Evolutionary conservation across 2,888 invertebrate genomes (phyloP), one percentile per base, ranked within the genome.

Genomic region (Troides helena): DNA sequence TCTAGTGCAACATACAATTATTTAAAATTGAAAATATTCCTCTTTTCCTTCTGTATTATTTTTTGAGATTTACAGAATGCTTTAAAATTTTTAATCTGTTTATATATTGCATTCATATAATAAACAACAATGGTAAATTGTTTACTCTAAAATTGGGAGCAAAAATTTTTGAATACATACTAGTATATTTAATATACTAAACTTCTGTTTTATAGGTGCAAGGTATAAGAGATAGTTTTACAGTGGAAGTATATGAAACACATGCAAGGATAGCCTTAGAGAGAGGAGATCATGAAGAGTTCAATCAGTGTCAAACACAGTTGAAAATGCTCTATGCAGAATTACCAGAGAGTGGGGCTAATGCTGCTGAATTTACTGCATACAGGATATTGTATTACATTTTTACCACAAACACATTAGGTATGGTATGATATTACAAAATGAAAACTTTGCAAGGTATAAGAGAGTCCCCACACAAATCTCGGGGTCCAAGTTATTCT

Each of bases 301-400:
- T 99, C 85, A 99, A 99, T 93, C 99, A 99, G 88, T 99, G 99
- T 85, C 99, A 99, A 92, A 98, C 99, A 18, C 99, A 99, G 91
- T 93, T 99, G 67, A 98, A 98, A 93, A 97, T 98, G 94, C 94
- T 99, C 50, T 99, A 99, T 86, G 90, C 95, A 74, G 97, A 98
- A 87, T 89, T 96, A 72, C 96, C 95, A 50, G 94, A 95, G 36
- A 79, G 86, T 71, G 94, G 94, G 72, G 93, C 92, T 64, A 97
- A 99, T 93, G 94, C 95, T 73, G 94, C 96, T 74, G 99, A 99
- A 90, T 99, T 99, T 89, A 96, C 96, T 66, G 98, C 99, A 66
- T 99, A 99, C 88, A 94, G 99, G 77, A 97, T 99, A 83, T 93
- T 99, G 62, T 99, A 99, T 87, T 99, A 98, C 83, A 97, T 99